Evolutionary conservation across 2,797 vertebrate species (phyloP).

Genomic region (Malurus leucopterus): DNA sequence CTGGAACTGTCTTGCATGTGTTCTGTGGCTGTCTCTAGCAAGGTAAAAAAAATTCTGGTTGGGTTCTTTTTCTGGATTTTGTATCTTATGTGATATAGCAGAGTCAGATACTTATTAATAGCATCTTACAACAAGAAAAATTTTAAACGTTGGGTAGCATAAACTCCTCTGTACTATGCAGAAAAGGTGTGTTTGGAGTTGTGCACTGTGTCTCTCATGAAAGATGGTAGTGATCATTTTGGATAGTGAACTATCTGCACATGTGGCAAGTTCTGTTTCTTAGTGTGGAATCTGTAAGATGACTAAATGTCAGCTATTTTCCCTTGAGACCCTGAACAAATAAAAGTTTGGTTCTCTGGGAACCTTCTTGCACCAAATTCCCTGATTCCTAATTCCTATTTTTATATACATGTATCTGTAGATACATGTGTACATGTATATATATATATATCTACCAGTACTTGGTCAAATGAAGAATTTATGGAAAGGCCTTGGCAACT

Average conservation of each 20-base stretch:
- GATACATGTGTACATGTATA: neutral
- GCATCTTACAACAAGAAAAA: neutral
- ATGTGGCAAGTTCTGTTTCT: fast-evolving
- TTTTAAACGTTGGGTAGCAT: fast-evolving
- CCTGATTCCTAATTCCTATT: neutral
- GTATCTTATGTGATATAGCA: fast-evolving
- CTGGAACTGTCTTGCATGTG: neutral
- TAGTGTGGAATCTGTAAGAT: neutral
- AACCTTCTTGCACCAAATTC: neutral
- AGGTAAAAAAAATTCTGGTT: neutral
- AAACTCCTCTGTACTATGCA: neutral
- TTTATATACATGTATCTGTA: neutral
- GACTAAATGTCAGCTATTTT: neutral
- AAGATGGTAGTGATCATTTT: neutral
- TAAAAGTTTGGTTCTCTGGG: neutral
- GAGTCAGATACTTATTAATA: neutral
- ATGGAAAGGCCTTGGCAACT: neutral
- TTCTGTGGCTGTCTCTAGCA: neutral
- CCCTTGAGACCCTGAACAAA: neutral
- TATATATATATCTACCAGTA: neutral
- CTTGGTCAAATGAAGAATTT: neutral
- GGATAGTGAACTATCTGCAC: fast-evolving
- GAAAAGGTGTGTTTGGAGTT: neutral
- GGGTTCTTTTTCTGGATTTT: neutral
- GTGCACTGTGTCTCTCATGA: fast-evolving